Evolutionary conservation across 2,797 vertebrate genomes (phyloP), one percentile per base, ranked within the genome.

Genomic region (Poeciliopsis presidionis): DNA sequence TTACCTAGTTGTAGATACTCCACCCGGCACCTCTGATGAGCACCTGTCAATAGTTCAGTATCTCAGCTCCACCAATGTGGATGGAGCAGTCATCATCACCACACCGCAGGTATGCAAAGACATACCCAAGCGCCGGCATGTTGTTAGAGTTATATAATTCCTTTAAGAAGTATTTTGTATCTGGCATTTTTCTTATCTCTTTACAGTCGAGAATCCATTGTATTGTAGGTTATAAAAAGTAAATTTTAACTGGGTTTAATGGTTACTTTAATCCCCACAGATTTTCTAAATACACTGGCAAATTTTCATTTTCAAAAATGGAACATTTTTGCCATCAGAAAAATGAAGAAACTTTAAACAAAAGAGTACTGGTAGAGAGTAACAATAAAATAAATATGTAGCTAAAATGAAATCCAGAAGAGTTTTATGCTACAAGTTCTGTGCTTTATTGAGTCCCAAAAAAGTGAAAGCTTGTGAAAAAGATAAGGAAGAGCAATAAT

Each of bases 1-100:
- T 93, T 99, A 97, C 92, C 95, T 99, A 78, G 92, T 99, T 0
- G 92, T 99, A 83, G 98, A 99, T 90, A 99, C 97, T 0, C 98
- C 98, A 0, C 97, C 98, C 0, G 98, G 98, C 13, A 99, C 98
- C 0, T 99, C 98, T 0, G 98, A 99, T 0, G 98, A 99, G 25
- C 98, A 99, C 86, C 90, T 99, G 39, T 98, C 97, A 0, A 90
- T 97, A 0, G 96, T 98, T 39, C 98, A 99, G 93, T 98, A 98
- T 81, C 96, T 99, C 46, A 94, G 97, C 2, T 86, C 94, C 0
- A 89, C 96, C 0, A 87, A 77, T 2, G 92, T 99, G 0, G 97
- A 98, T 0, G 98, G 98, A 0, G 97, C 97, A 0, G 94, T 99
- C 69, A 93, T 99, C 3, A 90, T 99, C 89, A 99, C 98, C 77